Evolutionary conservation across 2,113 vertebrate species (phyloP).

Genomic region (Etheostoma cragini): DNA sequence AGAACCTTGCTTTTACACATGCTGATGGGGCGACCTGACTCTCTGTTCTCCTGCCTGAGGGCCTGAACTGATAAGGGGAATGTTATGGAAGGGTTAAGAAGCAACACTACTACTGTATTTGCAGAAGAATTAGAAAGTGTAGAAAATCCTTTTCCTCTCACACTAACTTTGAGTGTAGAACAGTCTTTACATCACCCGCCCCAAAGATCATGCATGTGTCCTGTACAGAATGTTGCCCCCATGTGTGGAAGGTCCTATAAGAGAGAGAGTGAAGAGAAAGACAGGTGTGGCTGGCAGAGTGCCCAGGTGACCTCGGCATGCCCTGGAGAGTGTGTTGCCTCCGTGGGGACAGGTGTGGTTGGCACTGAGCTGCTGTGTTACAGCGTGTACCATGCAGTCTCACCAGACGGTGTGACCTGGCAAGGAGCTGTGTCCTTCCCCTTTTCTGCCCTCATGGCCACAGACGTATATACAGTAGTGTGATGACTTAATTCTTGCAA

Average conservation of each 20-base stretch:
- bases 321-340: constrained; percentile 62
- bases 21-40: constrained; percentile 55
- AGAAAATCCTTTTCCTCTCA: constrained; percentile 19
- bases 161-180: constrained; percentile 27
- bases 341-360: constrained; percentile 74
- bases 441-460: constrained; percentile 64
- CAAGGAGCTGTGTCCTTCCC: constrained; percentile 77
- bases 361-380: constrained; percentile 70
- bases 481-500: constrained; percentile 65
- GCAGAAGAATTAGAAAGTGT: constrained; percentile 33
- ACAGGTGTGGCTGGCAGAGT: constrained; percentile 60
- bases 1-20: constrained; percentile 48
- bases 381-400: constrained; percentile 69
- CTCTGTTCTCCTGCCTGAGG: constrained; percentile 36
- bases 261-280: constrained; percentile 52
- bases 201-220: constrained; percentile 15
- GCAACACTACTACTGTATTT: constrained; percentile 21
- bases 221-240: constrained; percentile 24
- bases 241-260: constrained; percentile 43
- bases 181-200: constrained; percentile 19
- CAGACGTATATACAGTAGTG: constrained; percentile 31
- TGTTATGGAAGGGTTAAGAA: constrained; percentile 27
- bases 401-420: constrained; percentile 77
- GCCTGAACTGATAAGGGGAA: constrained; percentile 48
- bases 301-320: constrained; percentile 68